Evolutionary conservation across 2,888 invertebrate genomes (phyloP), one percentile per base, ranked within the genome.

Genomic region (Fissipunctia ypsillon): DNA sequence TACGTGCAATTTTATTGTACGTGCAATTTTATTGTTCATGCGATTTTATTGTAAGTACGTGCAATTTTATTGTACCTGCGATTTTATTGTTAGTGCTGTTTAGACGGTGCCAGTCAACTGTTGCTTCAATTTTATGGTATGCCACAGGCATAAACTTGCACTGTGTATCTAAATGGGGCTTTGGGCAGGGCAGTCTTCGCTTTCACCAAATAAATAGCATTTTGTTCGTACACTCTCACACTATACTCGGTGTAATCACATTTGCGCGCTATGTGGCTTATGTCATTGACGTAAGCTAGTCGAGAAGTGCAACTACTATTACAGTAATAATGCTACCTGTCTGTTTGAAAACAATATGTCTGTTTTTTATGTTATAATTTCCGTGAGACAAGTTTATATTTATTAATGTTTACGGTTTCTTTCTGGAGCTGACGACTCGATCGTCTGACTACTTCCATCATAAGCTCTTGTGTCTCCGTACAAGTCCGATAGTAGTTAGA

Each of bases 171-270:
- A n/a, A n/a, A n/a, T n/a, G n/a, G n/a, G n/a, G n/a, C n/a, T n/a
- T n/a, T n/a, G n/a, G n/a, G n/a, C 73, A 64, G 81, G 81, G 81
- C 86, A 88, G 86, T 88, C 81, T 89, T 88, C 88, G 90, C 88
- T 88, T 90, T 87, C 91, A 90, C 92, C 93, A 93, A 93, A 93
- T 90, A 91, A 80, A 73, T 87, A 90, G 88, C 88, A 89, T 92
- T 90, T 90, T 81, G 72, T 83, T 79, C 65, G 59, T 64, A 73
- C n/a, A n/a, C n/a, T n/a, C n/a, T n/a, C n/a, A n/a, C 72, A 73
- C 71, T 60, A 25, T 28, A 38, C 19, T 28, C 19, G 48, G 19
- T 50, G 41, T 25, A 41, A 50, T 43, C 22, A 50, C 2, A 14
- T n/a, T 10, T n/a, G 35, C 19, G 4, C 38, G 14, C 45, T 35